phyloP scores from a whole-genome alignment of 2,113 vertebrate species.

The Apodemus speciosus region DNA sequence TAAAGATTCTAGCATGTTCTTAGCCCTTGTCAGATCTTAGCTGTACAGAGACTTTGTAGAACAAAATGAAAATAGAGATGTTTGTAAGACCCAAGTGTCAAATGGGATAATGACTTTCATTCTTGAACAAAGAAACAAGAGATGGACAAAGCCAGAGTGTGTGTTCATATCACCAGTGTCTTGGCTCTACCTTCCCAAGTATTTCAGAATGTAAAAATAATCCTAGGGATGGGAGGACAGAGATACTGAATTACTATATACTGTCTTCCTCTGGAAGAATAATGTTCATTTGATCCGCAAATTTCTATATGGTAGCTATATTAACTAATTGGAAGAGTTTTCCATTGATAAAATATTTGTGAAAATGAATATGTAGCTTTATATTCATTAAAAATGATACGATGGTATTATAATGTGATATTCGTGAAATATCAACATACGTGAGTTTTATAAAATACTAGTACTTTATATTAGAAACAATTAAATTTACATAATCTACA shows the following conservation, averaged over 20 bases:
- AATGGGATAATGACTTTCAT: not conserved
- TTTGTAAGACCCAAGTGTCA: not conserved
- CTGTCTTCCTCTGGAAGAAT: not conserved
- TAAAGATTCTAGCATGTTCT: not conserved
- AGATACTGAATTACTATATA: not conserved
- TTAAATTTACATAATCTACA: not conserved
- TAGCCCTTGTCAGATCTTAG: not conserved
- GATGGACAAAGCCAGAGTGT: not conserved
- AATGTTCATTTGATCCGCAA: not conserved
- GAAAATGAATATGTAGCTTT: not conserved
- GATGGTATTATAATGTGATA: not conserved
- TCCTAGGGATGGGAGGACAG: not conserved
- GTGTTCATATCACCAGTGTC: not conserved
- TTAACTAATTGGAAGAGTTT: constrained; percentile 15
- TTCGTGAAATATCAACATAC: not conserved
- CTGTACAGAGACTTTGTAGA: not conserved
- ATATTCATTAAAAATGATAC: not conserved
- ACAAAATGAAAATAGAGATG: not conserved
- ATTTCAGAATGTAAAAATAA: constrained; percentile 26
- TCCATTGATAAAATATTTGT: not conserved
- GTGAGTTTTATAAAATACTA: constrained; percentile 43
- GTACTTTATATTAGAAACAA: not conserved
- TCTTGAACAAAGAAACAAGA: not conserved
- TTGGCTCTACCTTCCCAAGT: not conserved
- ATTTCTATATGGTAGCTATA: constrained; percentile 25